Evolutionary conservation across 2,888 invertebrate genomes (phyloP).

Genomic region (Drosophila ustulata): DNA sequence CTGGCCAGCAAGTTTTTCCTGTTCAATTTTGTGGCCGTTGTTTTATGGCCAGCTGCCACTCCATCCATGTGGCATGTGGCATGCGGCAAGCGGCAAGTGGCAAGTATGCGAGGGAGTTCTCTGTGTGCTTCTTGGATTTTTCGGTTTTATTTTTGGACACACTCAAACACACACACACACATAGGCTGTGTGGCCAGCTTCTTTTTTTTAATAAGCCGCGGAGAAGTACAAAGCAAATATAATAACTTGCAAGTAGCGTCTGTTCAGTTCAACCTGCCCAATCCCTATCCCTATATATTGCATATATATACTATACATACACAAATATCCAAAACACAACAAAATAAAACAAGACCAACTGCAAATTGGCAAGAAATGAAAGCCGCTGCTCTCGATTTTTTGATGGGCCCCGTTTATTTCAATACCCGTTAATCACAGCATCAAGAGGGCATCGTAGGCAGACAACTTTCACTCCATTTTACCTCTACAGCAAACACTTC

Average conservation of each 20-base stretch:
- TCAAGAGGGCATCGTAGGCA: background rate
- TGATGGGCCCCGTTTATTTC: slow-evolving; percentile 24
- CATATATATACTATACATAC: slow-evolving; percentile 23
- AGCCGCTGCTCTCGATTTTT: slow-evolving; percentile 47
- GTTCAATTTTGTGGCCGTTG: slow-evolving; percentile 77
- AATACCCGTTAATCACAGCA: background rate
- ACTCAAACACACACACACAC: slow-evolving; percentile 20
- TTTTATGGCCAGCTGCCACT: slow-evolving; percentile 66
- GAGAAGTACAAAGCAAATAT: slow-evolving; percentile 81
- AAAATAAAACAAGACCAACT: slow-evolving; percentile 31
- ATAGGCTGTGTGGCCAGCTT: background rate
- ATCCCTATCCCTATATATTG: background rate
- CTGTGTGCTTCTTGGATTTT: slow-evolving; percentile 36
- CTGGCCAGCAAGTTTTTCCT: slow-evolving; percentile 51
- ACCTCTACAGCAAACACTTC: no score
- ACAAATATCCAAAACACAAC: slow-evolving; percentile 12
- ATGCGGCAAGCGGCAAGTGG: no score
- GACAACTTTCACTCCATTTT: no score
- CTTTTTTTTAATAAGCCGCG: slow-evolving; percentile 77
- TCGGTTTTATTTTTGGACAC: slow-evolving; percentile 32
- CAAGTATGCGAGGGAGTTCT: background rate
- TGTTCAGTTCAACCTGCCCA: slow-evolving; percentile 55
- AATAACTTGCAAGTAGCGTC: slow-evolving; percentile 79
- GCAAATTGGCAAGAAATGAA: slow-evolving; percentile 53
- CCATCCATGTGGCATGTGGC: background rate